Base-by-base conservation (phyloP, 2,888 invertebrate genomes). In the Seira musarum region DNA sequence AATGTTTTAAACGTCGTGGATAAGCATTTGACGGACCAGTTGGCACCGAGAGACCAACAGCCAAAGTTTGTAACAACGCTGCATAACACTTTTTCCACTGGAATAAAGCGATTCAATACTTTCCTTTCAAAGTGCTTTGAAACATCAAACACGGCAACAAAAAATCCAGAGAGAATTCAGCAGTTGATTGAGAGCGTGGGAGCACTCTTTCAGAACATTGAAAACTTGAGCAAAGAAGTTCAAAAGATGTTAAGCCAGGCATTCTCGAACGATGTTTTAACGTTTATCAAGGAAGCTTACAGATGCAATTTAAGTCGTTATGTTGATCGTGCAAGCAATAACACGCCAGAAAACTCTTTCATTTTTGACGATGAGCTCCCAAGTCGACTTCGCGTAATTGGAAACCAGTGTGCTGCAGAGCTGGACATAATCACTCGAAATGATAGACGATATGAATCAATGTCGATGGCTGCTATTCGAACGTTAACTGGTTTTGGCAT, bases 1-100 rank as follows among this genome's bases (percentile, higher is more conserved):
- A 82, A 82, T 46, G 22, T 82, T 13, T 21, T 79, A 0, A 83
- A 84, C 25, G 17, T 85, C 8, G 64, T 85, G 17, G 80, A 84
- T 57, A 82, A 81, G 21, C 64, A 82, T 67, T 75, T 68, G 8
- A 70, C 83, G 49, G 81, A 80, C 17, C 72, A 80, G 13, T 40
- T 17, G 24, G 63, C 40, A 5, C n/a, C 65, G 0, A 13, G 40
- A 40, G 63, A 73, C 17, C 64, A 64, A 25, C 71, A 65, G 17
- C 3, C 46, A 19, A 75, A 74, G 40, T 85, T 85, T 46, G 61
- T 65, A 53, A 67, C 64, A 10, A 80, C 72, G 15, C 17, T 86
- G 72, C 80, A 84, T 60, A 61, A 72, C n/a, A 25, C 82, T 0
- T 80, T 84, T 49, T 82, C 78, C 24, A 40, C n/a, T 10, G 78